Evolutionary conservation across 2,888 invertebrate genomes (phyloP), one percentile per base, ranked within the genome.

Genomic region (Rosalia funebris): DNA sequence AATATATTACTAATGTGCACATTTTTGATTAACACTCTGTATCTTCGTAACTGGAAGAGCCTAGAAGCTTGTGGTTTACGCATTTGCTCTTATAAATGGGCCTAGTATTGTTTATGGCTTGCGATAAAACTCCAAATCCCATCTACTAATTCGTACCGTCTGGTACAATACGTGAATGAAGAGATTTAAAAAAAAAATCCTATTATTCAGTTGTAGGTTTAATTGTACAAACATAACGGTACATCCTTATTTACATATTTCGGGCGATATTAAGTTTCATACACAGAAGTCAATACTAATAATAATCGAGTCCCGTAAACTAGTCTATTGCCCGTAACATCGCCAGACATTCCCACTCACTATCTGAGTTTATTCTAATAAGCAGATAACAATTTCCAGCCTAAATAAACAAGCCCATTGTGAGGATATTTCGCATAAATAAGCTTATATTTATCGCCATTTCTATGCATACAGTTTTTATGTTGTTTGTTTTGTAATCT

Each of bases 401-500:
- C 25, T 9, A 9, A 25, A 25, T 9, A 25, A 25, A 25, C 25
- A 25, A 25, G 9, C 25, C 11, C 11, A 34, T 34, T 11, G 34
- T 34, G 7, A 7, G 11, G 34, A 34, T 11, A 34, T 34, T 10
- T n/a, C 11, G 34, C 11, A n/a, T n/a, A 11, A 3, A 34, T 34
- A 34, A 34, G 34, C 10, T 2, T n/a, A 34, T 34, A 34, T n/a
- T 5, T 34, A 25, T 25, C n/a, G n/a, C 34, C 10, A 34, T 34
- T 34, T 34, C 10, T 34, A 7, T 34, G 2, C 34, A 2, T 34
- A 34, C 34, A 34, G 11, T 3, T 34, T 34, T 34, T 34, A 34
- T n/a, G 34, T 34, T 34, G 34, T 34, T 34, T 34, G 11, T 34
- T 34, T 34, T 34, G 34, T 34, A 34, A 34, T 34, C 10, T n/a